Evolutionary conservation across 1,140 invertebrate species (phyloP).

Genomic region (Drosophila biarmipes): DNA sequence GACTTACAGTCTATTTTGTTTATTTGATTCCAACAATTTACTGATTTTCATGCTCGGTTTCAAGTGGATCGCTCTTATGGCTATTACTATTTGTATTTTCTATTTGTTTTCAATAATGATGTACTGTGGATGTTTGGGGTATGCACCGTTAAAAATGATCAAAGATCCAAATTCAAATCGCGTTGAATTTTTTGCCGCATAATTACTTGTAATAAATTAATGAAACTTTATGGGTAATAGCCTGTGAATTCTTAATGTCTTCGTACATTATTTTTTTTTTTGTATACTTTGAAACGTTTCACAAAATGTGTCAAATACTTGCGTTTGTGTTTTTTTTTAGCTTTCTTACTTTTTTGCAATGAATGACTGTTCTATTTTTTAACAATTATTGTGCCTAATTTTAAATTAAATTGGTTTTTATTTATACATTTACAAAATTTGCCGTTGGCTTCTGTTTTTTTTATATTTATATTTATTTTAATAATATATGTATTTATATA

Average conservation of each 20-base stretch:
- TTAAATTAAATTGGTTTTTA: slow-evolving; percentile 71
- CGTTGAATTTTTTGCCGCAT: slow-evolving; percentile 50
- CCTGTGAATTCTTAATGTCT: slow-evolving; percentile 39
- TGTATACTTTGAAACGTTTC: slow-evolving; percentile 50
- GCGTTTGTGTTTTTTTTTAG: slow-evolving; percentile 1
- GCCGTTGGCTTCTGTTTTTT: slow-evolving; percentile 47
- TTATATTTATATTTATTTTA: slow-evolving; percentile 31
- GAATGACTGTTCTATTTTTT: slow-evolving; percentile 62
- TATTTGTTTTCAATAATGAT: slow-evolving; percentile 32
- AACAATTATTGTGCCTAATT: slow-evolving; percentile 75
- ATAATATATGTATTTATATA: slow-evolving; percentile 36
- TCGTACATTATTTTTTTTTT: slow-evolving; percentile 11
- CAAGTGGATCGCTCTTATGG: slow-evolving; percentile 47
- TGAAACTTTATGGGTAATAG: slow-evolving; percentile 60
- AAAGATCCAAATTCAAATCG: slow-evolving; percentile 39
- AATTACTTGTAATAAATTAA: slow-evolving; percentile 80
- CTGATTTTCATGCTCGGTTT: slow-evolving; percentile 49
- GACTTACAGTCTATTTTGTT: slow-evolving; percentile 76
- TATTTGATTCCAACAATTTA: slow-evolving; percentile 57
- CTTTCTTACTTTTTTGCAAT: slow-evolving; percentile 53
- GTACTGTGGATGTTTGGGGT: slow-evolving; percentile 40
- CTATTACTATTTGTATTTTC: slow-evolving; percentile 30
- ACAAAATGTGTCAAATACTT: slow-evolving; percentile 38
- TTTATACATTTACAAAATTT: slow-evolving; percentile 76
- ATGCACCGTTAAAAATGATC: slow-evolving; percentile 47